These are phyloP conservation scores for Ormyrus labotus DNA, from an alignment of 2,888 invertebrate genomes.

Conservation along the genomic window DNA sequence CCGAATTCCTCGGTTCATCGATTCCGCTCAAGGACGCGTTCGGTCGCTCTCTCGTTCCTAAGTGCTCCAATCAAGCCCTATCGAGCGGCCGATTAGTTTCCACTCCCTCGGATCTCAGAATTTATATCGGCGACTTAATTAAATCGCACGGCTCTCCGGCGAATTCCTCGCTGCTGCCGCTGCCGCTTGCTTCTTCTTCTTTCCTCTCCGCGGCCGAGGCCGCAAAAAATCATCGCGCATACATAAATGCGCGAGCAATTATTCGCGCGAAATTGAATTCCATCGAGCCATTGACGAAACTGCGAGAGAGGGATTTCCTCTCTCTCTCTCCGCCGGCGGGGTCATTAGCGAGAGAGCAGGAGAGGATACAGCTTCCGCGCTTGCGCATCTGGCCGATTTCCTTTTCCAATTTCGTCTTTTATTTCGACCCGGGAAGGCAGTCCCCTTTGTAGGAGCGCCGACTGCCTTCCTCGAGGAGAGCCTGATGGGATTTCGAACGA, in stretches of 20 bases:
- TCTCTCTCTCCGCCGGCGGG: too few species aligned
- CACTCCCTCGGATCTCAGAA: slow-evolving; percentile 47
- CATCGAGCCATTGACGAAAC: slow-evolving; percentile 39
- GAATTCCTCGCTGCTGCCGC: not conserved
- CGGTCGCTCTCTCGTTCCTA: slow-evolving; percentile 9
- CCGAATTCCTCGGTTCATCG: slow-evolving; percentile 45
- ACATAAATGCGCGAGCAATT: slow-evolving; percentile 8
- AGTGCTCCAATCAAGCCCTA: slow-evolving; percentile 55
- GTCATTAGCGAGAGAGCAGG: too few species aligned
- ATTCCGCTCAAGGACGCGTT: slow-evolving; percentile 40
- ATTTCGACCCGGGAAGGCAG: too few species aligned
- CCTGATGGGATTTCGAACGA: too few species aligned
- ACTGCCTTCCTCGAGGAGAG: too few species aligned
- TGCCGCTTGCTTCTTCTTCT: too few species aligned
- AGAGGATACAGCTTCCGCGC: too few species aligned
- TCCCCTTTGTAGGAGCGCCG: too few species aligned
- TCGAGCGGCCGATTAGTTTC: slow-evolving; percentile 56
- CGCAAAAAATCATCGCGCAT: not conserved
- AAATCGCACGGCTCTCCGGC: slow-evolving; percentile 32
- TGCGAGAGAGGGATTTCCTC: slow-evolving; percentile 40
- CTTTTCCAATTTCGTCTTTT: too few species aligned
- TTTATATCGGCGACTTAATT: slow-evolving; percentile 52
- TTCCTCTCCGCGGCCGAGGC: not conserved
- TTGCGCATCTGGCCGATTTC: too few species aligned
- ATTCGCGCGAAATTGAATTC: slow-evolving; percentile 41